Percentiles rank a stretch among this genome's conserved stretches.
Evolutionary conservation across 23 tunicate species (phyloP).

Genomic region (Aplidium turbinatum): DNA sequence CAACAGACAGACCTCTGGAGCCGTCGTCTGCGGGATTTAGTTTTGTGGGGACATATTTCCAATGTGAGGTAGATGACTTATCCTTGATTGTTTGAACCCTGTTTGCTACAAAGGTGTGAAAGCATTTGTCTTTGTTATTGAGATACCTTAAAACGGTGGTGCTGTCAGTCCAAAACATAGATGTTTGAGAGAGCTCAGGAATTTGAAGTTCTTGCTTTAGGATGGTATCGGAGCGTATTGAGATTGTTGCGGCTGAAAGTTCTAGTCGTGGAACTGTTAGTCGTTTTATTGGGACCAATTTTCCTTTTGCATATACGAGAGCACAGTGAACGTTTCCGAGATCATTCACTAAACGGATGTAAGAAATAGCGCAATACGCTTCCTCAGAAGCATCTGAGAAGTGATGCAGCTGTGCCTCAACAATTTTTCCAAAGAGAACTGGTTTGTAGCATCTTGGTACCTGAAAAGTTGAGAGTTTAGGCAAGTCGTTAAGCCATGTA

Average conservation of each 20-base stretch:
- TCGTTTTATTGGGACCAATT: constrained; percentile 33
- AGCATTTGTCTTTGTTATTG: constrained; percentile 8
- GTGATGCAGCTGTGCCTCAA: constrained; percentile 30
- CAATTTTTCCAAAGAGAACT: constrained; percentile 13
- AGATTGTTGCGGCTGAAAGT: constrained; percentile 44
- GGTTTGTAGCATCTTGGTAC: constrained; percentile 50
- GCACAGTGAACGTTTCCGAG: constrained; percentile 24
- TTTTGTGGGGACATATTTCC: constrained; percentile 40
- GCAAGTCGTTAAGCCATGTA: constrained; percentile 19
- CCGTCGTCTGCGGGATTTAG: constrained; percentile 53
- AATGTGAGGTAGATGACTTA: constrained; percentile 23
- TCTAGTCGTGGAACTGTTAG: constrained; percentile 46
- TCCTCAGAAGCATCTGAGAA: constrained; percentile 59
- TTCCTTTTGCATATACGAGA: constrained; percentile 36
- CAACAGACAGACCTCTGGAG: constrained; percentile 33
- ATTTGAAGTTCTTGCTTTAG: constrained; percentile 33
- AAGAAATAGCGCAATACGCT: constrained; percentile 49
- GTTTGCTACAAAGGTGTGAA: constrained; percentile 62
- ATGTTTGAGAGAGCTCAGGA: not conserved
- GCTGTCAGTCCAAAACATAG: constrained; percentile 58
- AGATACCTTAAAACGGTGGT: constrained; percentile 51
- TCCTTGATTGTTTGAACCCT: constrained; percentile 37
- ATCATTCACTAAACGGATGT: constrained; percentile 24
- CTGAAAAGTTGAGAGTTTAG: not conserved
- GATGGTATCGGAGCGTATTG: constrained; percentile 17